Evolutionary conservation across 2,888 invertebrate genomes (phyloP), one percentile per base, ranked within the genome.

Genomic region (Brachyptera putata): DNA sequence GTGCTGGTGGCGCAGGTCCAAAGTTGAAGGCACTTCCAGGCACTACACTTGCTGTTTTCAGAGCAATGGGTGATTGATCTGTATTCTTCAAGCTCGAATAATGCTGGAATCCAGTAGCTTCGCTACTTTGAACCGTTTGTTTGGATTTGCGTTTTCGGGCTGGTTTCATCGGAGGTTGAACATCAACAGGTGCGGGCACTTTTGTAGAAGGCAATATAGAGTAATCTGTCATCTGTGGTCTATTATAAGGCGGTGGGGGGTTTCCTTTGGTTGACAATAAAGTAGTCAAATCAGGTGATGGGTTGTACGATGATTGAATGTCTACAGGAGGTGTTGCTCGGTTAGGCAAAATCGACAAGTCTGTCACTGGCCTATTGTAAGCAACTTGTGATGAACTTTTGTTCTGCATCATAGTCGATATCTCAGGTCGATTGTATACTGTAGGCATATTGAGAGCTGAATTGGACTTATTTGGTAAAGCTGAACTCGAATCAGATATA

Each of bases 1-100:
- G 76, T 2, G 77, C 75, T 61, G 82, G 79, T 2, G 86, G 79
- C 0, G 87, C 78, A 2, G 89, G 80, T 16, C 89, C 89, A 70
- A 91, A 92, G 72, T 91, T 91, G 69, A 91, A 92, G 56, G 91
- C 90, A 75, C 89, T 90, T 24, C 88, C 86, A 5, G 91, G 84
- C 64, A 91, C 88, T 70, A 89, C 86, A 67, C 84, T 83, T 3
- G 83, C 77, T 53, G 86, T 84, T 68, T 89, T 83, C 50, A 87
- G 70, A 11, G 84, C 80, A 66, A 87, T 83, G 64, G 79, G 78
- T 61, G 70, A 58, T 7, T 71, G 61, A 57, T 69, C 65, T 18
- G 73, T 68, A 3, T 74, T 76, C 65, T 82, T 82, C 14, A 81
- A 69, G 4, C 80, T 81, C 1, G 80, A 77, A 67, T 83, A 83